A percentile compares a stretch with the other conserved stretches of the same genome.
Conservation (phyloP, 2,888 invertebrate genomes). For the Diplolepis rosae region DNA sequence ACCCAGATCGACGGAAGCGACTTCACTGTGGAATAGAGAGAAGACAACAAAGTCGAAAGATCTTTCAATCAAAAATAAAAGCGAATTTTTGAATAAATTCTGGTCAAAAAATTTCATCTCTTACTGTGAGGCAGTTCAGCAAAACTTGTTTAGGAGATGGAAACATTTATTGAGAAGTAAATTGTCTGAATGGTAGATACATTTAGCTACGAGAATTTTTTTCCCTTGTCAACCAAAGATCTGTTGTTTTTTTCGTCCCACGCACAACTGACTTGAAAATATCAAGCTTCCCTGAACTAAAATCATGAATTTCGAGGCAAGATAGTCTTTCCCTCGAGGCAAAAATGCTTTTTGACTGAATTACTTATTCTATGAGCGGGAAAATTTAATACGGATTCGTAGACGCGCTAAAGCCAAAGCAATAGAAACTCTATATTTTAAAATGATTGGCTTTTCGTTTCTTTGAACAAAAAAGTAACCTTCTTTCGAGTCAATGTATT, state of each 20-base stretch:
- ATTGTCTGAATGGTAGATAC: background rate
- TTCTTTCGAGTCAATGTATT: background rate
- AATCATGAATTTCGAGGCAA: background rate
- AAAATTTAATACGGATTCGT: background rate
- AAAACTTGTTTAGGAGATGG: background rate
- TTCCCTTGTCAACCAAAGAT: background rate
- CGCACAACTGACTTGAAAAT: conserved; percentile 35
- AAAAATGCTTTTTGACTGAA: background rate
- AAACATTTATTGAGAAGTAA: background rate
- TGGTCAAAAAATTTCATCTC: background rate
- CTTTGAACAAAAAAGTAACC: background rate
- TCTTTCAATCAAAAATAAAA: background rate
- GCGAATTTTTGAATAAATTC: conserved; percentile 1
- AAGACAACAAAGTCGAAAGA: background rate
- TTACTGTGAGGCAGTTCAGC: background rate
- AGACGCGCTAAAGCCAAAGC: background rate
- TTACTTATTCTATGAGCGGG: background rate
- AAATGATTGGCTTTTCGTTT: background rate
- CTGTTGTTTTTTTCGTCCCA: background rate
- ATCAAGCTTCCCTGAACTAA: background rate
- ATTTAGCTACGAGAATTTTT: background rate
- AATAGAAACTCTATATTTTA: background rate
- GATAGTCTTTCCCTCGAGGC: background rate
- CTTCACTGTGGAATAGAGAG: background rate
- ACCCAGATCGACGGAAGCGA: background rate